phyloP scores from a whole-genome alignment of 1,140 invertebrate genomes.

The Halesus radiatus region DNA sequence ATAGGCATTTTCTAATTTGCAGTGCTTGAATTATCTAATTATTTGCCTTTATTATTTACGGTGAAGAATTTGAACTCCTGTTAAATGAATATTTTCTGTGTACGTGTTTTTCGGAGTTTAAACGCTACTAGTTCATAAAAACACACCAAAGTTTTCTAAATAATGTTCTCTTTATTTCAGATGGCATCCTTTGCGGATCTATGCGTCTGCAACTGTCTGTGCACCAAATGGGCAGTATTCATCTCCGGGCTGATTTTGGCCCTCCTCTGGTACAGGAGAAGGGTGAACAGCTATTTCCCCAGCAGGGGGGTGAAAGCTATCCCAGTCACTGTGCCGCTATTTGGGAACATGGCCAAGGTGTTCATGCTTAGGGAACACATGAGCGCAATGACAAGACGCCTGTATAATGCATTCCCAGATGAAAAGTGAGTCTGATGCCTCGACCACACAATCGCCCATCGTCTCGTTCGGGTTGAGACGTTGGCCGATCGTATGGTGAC shows the following conservation, averaged over 20 bases:
- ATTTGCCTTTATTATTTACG: too few species aligned
- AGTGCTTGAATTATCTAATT: too few species aligned
- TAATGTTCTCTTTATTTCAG: not conserved
- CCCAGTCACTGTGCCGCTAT: not conserved
- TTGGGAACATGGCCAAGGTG: conserved; percentile 24
- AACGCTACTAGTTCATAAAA: too few species aligned
- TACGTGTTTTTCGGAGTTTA: too few species aligned
- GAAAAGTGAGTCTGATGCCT: conserved; percentile 19
- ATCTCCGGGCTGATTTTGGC: not conserved
- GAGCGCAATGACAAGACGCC: not conserved
- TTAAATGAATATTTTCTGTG: too few species aligned
- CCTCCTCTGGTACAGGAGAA: not conserved
- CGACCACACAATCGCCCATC: too few species aligned
- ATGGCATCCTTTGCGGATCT: not conserved
- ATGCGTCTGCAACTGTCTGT: not conserved
- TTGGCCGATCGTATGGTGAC: too few species aligned
- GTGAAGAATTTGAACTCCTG: too few species aligned
- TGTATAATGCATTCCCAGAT: not conserved
- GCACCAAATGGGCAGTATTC: not conserved
- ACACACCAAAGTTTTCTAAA: too few species aligned
- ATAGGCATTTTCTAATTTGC: too few species aligned
- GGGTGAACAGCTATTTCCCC: conserved; percentile 3
- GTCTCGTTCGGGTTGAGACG: too few species aligned
- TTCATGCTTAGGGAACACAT: conserved; percentile 23
- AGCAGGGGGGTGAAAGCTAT: conserved; percentile 3